Base-by-base conservation (phyloP, 2,888 invertebrate species). In the Campoletis raptor region DNA sequence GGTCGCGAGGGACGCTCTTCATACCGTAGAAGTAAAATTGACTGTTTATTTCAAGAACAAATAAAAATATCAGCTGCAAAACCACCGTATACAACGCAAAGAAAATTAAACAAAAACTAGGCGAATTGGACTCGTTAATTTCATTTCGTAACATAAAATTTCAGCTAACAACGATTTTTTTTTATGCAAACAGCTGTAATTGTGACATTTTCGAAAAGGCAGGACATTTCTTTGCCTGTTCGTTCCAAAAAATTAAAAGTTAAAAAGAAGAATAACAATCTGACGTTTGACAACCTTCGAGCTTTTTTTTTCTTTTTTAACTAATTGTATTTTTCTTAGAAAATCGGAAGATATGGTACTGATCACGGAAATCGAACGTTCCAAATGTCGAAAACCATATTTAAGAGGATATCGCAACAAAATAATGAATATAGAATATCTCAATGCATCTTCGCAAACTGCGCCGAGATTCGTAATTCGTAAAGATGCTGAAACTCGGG, bases 391-490 rank as follows among this genome's bases (percentile, higher is more conserved):
- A 61, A 98, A 98, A 92, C 97, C 98, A 0, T 97, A 96, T 94
- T 94, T 97, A 89, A 98, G 98, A 76, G 98, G 98, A 48, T 98
- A 97, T 94, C 95, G 96, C 85, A 96, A 98, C 93, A 96, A 95
- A 89, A 92, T 95, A 77, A 97, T 97, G 81, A 96, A 97, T 36
- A 94, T 95, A 10, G 96, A 97, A 90, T 98, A 97, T 93, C 96
- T 97, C 90, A 97, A 99, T 94, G 98, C 98, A 4, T 96, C 96
- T 87, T 96, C 97, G 0, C 98, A 98, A 95, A 98, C 98, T 6
- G 96, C 96, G 0, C 96, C 96, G 48, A 87, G 67, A 30, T 24
- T 21, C 40, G 61, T 70, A 30, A 40, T 74, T 57, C 76, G 74
- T 70, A 18, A 95, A 83, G 94, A 94, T 88, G 95, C 95, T 91